These are phyloP conservation scores for Apostichopus japonicus DNA, from an alignment of 35 echinoderm and acorn worm genomes.

Conservation along the genomic window DNA sequence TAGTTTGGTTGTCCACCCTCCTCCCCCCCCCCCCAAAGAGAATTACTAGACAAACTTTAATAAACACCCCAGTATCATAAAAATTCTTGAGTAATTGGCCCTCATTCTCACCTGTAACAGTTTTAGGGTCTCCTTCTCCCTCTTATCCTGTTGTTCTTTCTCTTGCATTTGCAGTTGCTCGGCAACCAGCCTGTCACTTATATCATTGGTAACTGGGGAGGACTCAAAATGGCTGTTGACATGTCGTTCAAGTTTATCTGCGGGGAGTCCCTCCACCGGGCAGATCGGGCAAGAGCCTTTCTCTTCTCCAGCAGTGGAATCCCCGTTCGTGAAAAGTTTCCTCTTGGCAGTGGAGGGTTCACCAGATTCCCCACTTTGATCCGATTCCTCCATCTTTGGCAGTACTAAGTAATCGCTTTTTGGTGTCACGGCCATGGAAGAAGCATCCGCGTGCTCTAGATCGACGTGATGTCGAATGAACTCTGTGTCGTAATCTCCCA, in stretches of 20 bases:
- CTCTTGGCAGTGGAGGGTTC: background rate
- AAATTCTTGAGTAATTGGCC: too few relatives aligned
- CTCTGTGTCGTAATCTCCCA: slow-evolving; percentile 78
- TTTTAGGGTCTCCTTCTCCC: slow-evolving; percentile 65
- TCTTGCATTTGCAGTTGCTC: slow-evolving; percentile 65
- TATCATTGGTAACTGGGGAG: background rate
- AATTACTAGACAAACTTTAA: background rate
- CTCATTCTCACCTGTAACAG: slow-evolving; percentile 39
- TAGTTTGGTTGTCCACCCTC: too few relatives aligned
- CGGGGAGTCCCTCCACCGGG: slow-evolving; percentile 26
- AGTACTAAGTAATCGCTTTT: background rate
- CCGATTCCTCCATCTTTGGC: background rate
- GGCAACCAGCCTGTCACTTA: slow-evolving; percentile 57
- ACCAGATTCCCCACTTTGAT: background rate
- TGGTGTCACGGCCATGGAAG: background rate
- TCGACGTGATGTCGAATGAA: slow-evolving; percentile 66
- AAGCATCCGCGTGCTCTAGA: slow-evolving; percentile 57
- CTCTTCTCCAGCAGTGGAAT: background rate
- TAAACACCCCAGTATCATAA: background rate
- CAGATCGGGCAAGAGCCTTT: slow-evolving; percentile 75
- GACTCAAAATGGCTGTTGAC: slow-evolving; percentile 83
- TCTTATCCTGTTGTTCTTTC: slow-evolving; percentile 58
- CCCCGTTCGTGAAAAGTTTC: slow-evolving; percentile 20
- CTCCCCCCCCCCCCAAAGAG: too few relatives aligned
- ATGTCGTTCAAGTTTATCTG: slow-evolving; percentile 62